These are phyloP conservation scores for Euzetes globulus DNA, from an alignment of 2,888 invertebrate species.

Conservation along the genomic window DNA sequence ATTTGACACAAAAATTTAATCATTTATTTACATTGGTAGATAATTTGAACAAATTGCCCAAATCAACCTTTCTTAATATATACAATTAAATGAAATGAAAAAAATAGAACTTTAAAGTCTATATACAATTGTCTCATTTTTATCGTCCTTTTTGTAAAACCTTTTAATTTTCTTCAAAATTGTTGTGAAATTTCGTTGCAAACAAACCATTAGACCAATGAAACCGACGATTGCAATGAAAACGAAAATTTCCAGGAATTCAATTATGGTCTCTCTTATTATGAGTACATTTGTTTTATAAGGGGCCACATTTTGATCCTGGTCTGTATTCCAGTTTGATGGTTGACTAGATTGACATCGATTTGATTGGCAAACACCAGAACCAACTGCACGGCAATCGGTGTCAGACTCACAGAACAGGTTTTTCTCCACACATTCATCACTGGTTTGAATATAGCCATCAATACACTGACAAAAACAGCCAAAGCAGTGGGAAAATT, in stretches of 20 bases:
- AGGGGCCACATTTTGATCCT: background rate
- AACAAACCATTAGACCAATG: background rate
- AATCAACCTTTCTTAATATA: too few species aligned
- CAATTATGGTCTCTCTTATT: background rate
- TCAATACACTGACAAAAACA: background rate
- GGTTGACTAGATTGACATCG: background rate
- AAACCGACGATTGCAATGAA: background rate
- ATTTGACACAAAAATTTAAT: too few species aligned
- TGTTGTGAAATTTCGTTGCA: background rate
- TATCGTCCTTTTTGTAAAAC: background rate
- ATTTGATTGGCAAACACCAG: background rate
- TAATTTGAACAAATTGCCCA: too few species aligned
- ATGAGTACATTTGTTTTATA: background rate
- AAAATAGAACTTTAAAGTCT: too few species aligned
- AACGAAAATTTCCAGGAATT: background rate
- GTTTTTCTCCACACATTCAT: background rate
- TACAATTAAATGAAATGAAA: too few species aligned
- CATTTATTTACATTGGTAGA: too few species aligned
- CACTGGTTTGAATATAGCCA: background rate
- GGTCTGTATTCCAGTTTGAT: background rate
- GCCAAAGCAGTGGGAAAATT: background rate
- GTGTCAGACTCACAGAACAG: background rate
- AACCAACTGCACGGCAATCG: background rate
- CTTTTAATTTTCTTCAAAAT: background rate
- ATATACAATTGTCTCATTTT: background rate